These are phyloP conservation scores for Drosophila lutescens DNA, from an alignment of 2,888 invertebrate species.

Conservation along the genomic window DNA sequence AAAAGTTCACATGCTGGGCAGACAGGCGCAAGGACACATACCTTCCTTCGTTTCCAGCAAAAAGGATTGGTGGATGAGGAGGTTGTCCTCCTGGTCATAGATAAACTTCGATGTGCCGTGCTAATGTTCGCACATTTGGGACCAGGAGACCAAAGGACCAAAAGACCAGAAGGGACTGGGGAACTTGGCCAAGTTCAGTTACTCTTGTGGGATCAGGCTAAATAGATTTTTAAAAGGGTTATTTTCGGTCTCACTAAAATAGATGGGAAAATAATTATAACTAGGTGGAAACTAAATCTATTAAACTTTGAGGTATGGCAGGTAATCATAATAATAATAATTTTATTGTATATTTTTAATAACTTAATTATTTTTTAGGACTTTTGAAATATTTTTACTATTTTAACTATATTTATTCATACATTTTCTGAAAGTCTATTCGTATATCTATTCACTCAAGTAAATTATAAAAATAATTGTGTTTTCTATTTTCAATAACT, in stretches of 20 bases:
- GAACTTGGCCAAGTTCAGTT: slow-evolving; percentile 17
- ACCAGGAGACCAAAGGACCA: slow-evolving; percentile 2
- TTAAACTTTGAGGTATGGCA: background rate
- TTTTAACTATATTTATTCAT: too few species aligned
- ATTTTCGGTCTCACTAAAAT: background rate
- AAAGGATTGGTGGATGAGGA: slow-evolving; percentile 11
- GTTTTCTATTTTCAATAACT: too few species aligned
- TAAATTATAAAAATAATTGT: too few species aligned
- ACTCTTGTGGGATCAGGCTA: slow-evolving; percentile 21
- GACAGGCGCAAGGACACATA: slow-evolving; percentile 61
- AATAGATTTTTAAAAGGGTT: slow-evolving; percentile 11
- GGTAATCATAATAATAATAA: too few species aligned
- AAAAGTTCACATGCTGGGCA: slow-evolving; percentile 69
- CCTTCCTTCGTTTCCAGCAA: slow-evolving; percentile 30
- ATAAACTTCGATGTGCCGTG: slow-evolving; percentile 59
- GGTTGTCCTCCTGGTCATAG: slow-evolving; percentile 46
- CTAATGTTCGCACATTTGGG: slow-evolving; percentile 73
- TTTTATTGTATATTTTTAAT: too few species aligned
- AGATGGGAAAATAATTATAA: background rate
- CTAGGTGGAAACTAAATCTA: background rate
- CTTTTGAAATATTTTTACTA: too few species aligned
- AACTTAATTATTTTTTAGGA: too few species aligned
- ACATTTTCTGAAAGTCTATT: too few species aligned
- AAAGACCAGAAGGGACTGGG: background rate
- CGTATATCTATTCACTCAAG: too few species aligned